Evolutionary conservation across 2,888 invertebrate species (phyloP), one percentile per base, ranked within the genome.

Genomic region (Brenthis hecate): DNA sequence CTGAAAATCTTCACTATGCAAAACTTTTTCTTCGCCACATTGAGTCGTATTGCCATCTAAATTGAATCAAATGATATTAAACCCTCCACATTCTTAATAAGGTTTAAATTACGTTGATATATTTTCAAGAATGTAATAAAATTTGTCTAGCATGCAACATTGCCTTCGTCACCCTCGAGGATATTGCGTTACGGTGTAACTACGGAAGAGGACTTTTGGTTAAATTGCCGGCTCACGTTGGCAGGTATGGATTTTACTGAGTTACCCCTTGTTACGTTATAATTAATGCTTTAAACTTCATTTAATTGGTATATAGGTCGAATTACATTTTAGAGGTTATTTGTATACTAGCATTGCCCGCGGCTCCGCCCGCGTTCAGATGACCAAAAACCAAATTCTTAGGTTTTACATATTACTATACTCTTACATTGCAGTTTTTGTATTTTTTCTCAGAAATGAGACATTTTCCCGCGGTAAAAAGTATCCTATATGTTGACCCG

Each of bases 131-230:
- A 74, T 78, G 78, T 79, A 81, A 80, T 82, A 81, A 84, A 84
- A 84, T 84, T 83, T 76, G 83, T 83, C 80, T 81, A 80, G 81
- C 81, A 81, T 83, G 82, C 84, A 82, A 81, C 84, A 83, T 83
- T 83, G 81, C 80, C 78, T 74, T 80, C 80, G 84, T 82, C 83
- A 81, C 80, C 77, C 83, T 81, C 78, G 63, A 80, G 83, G 81
- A 82, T 80, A 81, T 80, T 78, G 80, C 74, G 74, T 73, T 72
- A 68, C 69, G 71, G 74, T 70, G 73, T 73, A 74, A 74, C 72
- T 71, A 70, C 70, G 63, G 68, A 68, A 53, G 68, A 65, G 67
- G 73, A 71, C 70, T 73, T 73, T 58, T 70, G 71, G 68, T 66
- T 62, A 70, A 73, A 71, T 69, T 71, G 65, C 72, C 63, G 69